Base-by-base conservation (phyloP, 1,140 invertebrate species). In the Cotesia glomerata region DNA sequence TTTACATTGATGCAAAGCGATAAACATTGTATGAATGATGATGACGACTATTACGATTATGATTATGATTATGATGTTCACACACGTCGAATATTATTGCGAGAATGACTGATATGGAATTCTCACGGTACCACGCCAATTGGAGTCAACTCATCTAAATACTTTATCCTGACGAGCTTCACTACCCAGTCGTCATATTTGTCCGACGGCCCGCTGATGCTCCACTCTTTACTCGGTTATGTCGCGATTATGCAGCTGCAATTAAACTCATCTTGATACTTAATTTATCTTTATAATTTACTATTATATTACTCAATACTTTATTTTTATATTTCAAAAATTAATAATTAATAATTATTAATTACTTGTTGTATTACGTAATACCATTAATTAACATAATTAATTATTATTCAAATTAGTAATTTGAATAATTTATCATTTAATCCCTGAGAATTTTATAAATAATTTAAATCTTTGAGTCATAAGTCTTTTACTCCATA, bases 101-200 rank as follows among this genome's bases (percentile, higher is more conserved):
- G 34, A 52, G 56, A 69, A 71, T 61, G 14, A 56, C 36, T 72
- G 51, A 80, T 78, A 78, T 66, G 77, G 74, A 72, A 82, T 84
- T 83, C 82, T 84, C 82, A 84, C 82, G 81, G 82, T 82, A 75
- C 81, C 74, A 77, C 76, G 80, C 72, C 80, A 84, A 83, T 84
- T 84, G 80, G 78, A 82, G 82, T 82, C 80, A 84, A 84, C 82
- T 82, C 80, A 81, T 84, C 79, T 81, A 84, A 83, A 84, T 84
- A 84, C 76, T 78, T 79, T 75, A 73, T 76, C 16, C 26, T 32
- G 13, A 56, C 58, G 34, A 18, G 45, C 69, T 26, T 26, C 26
- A 26, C 26, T 26, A 45, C 32, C 39, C 35, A 34, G 26, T n/a
- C 26, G 13, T n/a, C 34, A 32, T 71, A 45, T 39, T 71, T 72